A percentile compares a stretch with the other conserved stretches of the same genome.
These are phyloP conservation scores for Peribatodes rhomboidaria DNA, from an alignment of 2,888 invertebrate species.

Conservation along the genomic window DNA sequence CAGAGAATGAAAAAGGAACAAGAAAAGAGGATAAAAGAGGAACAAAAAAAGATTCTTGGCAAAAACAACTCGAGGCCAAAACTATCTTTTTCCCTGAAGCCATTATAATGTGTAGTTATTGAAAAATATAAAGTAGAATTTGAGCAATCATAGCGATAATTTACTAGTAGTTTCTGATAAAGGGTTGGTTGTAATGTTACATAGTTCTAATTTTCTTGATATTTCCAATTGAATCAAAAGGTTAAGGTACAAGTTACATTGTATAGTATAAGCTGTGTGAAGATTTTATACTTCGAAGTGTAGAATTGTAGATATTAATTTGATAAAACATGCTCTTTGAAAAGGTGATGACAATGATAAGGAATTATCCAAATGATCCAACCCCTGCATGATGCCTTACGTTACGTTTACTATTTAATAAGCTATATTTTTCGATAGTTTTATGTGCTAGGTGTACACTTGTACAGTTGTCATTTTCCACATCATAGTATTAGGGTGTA, in stretches of 20 bases:
- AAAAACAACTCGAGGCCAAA: conserved; percentile 99
- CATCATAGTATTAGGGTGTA: background rate
- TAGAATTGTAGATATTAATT: no score
- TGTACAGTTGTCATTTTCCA: no score
- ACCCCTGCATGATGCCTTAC: conserved; percentile 2
- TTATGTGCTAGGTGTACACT: no score
- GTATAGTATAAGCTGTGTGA: no score
- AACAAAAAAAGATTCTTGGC: conserved; percentile 98
- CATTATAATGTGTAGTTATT: conserved; percentile 88
- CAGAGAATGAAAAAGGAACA: conserved; percentile 97
- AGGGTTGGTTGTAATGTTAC: background rate
- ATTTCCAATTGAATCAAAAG: background rate
- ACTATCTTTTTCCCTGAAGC: conserved; percentile 96
- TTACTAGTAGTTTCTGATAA: background rate
- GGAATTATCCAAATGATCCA: background rate
- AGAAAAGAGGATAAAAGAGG: conserved; percentile 96
- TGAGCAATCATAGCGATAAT: conserved; percentile 32
- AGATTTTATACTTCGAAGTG: no score
- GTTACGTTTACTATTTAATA: background rate
- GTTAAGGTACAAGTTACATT: background rate
- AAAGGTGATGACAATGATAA: background rate
- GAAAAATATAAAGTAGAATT: conserved; percentile 6
- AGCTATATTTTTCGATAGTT: background rate
- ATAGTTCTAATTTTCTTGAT: background rate
- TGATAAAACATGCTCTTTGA: no score